Evolutionary conservation across 2,888 invertebrate species (phyloP), one percentile per base, ranked within the genome.

Genomic region (Apodemia zela): DNA sequence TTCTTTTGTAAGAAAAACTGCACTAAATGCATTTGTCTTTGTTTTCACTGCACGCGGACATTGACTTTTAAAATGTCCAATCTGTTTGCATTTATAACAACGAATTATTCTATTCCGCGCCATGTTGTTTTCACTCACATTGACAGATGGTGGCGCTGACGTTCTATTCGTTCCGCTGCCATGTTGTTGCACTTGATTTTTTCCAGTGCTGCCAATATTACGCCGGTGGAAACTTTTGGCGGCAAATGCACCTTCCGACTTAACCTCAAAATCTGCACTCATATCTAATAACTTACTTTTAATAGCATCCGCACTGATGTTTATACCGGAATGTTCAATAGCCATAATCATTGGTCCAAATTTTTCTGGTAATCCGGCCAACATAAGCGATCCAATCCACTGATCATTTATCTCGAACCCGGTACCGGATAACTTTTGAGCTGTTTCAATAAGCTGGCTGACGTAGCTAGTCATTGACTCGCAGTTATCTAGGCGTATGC

Each of bases 231-330:
- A 5, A 0, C 29, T 3, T 29, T n/a, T 47, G 11, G n/a, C 11
- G 13, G 13, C 3, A n/a, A 47, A 17, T 17, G 45, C 29, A 3
- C 60, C 25, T 47, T 47, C 10, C 8, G 45, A 15, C 15, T 60
- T 47, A n/a, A 25, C 13, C 13, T 47, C 29, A 29, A 25, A n/a
- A n/a, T 45, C 21, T 5, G 45, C 47, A n/a, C 47, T 29, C 60
- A 49, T 47, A 33, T 60, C 45, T 25, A 60, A 45, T 13, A 60
- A 5, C 25, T 60, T 60, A 4, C 47, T 60, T 15, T 60, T 60
- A 8, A 45, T 47, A 8, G 42, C 45, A 42, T 60, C 60, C 3
- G 60, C 45, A 11, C 25, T 25, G 5, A 29, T 29, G 5, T 3
- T 29, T 5, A 29, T 5, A 5, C 29, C 29, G 4, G 29, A 29